Base-by-base conservation (phyloP, 2,113 vertebrate species). In the Saguinus imperator region DNA sequence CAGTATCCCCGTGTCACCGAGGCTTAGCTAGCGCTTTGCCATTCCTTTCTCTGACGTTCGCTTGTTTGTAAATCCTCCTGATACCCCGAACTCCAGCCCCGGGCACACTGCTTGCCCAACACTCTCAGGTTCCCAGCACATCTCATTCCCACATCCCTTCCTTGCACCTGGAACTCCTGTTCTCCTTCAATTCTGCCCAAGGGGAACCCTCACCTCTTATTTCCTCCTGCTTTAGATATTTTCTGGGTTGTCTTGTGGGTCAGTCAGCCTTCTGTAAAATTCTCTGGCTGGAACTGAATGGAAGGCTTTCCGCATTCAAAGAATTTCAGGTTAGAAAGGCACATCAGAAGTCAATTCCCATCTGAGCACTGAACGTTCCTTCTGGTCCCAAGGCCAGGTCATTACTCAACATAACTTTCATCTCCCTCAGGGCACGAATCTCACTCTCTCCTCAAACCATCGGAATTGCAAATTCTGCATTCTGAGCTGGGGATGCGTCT, bases 341-440 rank as follows among this genome's bases (percentile, higher is more conserved):
- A 0, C 21, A 32, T 8, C 4, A 12, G 27, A 57, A 58, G 13
- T 43, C 40, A 66, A 1, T 16, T 23, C 40, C 35, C 32, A 50
- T 1, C 14, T 37, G 43, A 45, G 37, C 43, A 37, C 12, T 2
- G 35, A 57, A 10, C 1, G 6, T 27, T 57, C 43, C 35, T 57
- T 6, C 12, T 20, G 21, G 40, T 52, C 17, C 0, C 0, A 2
- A 72, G 23, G 80, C 23, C 85, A n/a, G 55, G 17, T 1, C 3
- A 52, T 20, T 40, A 11, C 5, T 77, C 37, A 29, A 0, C 6
- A 29, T 12, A 21, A 21, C 20, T 40, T 76, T 16, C 27, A 11
- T 35, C 8, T 89, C 43, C 29, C 58, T 73, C 29, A 1, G 25
- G 0, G 50, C 0, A 0, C 25, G 23, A 11, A n/a, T n/a, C 52